Evolutionary conservation across 2,113 vertebrate species (phyloP).

Genomic region (Naja naja): DNA sequence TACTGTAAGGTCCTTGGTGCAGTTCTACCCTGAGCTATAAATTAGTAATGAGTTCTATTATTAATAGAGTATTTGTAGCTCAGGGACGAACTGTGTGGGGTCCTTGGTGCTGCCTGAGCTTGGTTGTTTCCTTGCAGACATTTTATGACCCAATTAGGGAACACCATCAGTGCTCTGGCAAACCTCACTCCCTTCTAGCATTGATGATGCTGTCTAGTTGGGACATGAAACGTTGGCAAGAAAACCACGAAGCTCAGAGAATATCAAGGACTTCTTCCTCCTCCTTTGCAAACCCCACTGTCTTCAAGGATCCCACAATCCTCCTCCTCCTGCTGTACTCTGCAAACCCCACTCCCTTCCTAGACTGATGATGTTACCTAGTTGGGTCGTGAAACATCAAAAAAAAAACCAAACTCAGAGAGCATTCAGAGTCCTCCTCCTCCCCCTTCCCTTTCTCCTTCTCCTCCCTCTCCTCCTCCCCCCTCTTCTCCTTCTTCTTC

Average conservation of each 20-base stretch:
- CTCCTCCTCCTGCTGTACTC: not conserved
- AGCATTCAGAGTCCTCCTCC: no score
- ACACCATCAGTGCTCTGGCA: not conserved
- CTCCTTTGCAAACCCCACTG: not conserved
- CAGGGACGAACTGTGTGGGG: not conserved
- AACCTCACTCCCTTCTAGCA: not conserved
- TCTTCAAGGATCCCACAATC: not conserved
- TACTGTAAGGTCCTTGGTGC: not conserved
- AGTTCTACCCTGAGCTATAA: not conserved
- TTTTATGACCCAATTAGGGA: not conserved
- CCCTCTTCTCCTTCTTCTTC: accelerated
- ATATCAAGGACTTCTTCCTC: not conserved
- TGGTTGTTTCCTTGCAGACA: not conserved
- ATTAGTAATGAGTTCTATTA: not conserved
- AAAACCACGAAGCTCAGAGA: no score
- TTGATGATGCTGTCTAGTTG: no score
- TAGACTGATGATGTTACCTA: not conserved
- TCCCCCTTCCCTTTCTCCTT: no score
- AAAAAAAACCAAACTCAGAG: no score
- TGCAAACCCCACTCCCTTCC: not conserved
- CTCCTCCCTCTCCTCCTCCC: no score
- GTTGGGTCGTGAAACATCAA: not conserved
- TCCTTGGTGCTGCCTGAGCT: not conserved
- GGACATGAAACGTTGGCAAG: no score
- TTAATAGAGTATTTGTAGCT: not conserved